Evolutionary conservation across 2,113 vertebrate genomes (phyloP).

Genomic region (Neogale vison): DNA sequence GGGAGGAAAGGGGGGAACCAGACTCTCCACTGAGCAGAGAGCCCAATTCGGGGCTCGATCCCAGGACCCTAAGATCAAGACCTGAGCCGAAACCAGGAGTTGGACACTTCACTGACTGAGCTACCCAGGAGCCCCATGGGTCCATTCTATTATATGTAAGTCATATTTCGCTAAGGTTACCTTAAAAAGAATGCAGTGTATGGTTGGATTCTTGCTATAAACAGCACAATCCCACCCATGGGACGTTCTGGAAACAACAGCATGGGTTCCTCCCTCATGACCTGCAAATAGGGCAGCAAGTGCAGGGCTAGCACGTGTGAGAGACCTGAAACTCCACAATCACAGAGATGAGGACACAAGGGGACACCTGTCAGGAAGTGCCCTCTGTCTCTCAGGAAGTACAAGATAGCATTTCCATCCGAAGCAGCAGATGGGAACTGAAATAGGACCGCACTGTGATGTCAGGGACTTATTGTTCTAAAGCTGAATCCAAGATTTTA

Average conservation of each 20-base stretch:
- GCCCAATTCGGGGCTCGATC: not conserved
- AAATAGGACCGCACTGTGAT: not conserved
- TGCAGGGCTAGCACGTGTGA: not conserved
- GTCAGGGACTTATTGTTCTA: not conserved
- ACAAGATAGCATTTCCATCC: constrained; percentile 36
- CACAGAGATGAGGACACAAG: not conserved
- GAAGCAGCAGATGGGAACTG: not conserved
- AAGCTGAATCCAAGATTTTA: constrained; percentile 8
- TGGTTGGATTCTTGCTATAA: not conserved
- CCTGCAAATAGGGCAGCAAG: not conserved
- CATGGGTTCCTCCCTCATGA: not conserved
- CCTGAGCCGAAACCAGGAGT: not conserved
- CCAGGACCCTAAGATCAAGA: not conserved
- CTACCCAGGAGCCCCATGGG: not conserved
- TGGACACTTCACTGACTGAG: not conserved
- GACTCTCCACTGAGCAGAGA: not conserved
- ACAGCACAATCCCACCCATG: not conserved
- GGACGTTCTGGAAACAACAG: not conserved
- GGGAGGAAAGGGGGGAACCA: not conserved
- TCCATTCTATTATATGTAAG: not conserved
- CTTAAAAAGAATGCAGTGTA: not conserved
- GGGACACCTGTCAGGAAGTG: constrained; percentile 49
- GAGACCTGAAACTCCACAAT: not conserved
- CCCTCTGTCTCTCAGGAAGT: not conserved
- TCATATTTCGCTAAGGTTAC: not conserved